Evolutionary conservation across 2,113 vertebrate genomes (phyloP), one percentile per base, ranked within the genome.

Genomic region (Jaculus jaculus): DNA sequence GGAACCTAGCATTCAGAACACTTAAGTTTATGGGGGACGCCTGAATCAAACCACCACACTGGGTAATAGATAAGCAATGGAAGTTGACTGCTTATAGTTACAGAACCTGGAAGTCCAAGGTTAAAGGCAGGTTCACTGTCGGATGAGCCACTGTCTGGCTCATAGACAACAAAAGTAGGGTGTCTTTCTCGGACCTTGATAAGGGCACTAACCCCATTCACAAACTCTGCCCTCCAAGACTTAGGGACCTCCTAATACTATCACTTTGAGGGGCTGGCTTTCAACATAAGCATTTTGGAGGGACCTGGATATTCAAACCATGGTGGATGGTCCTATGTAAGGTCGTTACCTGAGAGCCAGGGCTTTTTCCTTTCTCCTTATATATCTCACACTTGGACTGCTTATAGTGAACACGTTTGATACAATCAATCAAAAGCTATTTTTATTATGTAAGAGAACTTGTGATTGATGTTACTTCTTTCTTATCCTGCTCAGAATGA

Each of bases 401-500:
- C 79, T 73, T 82, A 74, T 9, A 81, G 37, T 94, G 26, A 20
- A 39, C 11, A n/a, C 18, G 6, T 81, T 30, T 73, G 30, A 74
- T 80, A 39, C 13, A n/a, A 84, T 39, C 32, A 85, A 10, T 74
- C 83, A 89, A 84, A 79, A 84, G 63, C 23, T 91, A 3, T 68
- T 78, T 87, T 88, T 78, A 82, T 85, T 93, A 72, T 37, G 12
- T 75, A 37, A 73, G 42, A 60, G 87, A 69, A 42, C 6, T 84
- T 63, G 63, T 85, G 47, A 30, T 20, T 11, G 11, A 73, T 58
- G 79, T 8, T 17, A 73, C 65, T 93, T 24, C 39, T 11, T 69
- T 65, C 68, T 87, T 54, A 72, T 63, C 58, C 66, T 61, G 42
- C 5, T 61, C 8, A 1, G 37, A 88, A 61, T 82, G 30, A 65